Percentiles rank a stretch among this genome's conserved stretches.
Conservation (phyloP, 2,113 vertebrate species). For the Cinclus cinclus region DNA sequence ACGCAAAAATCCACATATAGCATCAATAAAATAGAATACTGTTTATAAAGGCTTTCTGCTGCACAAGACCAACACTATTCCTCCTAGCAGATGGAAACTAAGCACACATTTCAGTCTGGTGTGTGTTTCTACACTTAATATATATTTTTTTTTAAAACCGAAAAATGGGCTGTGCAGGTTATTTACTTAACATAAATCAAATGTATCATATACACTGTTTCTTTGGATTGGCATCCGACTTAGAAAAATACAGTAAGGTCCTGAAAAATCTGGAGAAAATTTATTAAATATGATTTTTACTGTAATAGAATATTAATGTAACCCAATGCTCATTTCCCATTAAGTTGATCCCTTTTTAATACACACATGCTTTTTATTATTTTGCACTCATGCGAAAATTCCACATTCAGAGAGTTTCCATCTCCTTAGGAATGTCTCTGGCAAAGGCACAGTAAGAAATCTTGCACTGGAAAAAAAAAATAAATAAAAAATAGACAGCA, state of each 20-base stretch:
- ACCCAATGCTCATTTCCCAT: conserved; percentile 83
- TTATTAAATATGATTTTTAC: conserved; percentile 86
- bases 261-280: conserved; percentile 76
- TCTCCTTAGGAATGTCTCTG: conserved; percentile 81
- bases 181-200: conserved; percentile 84
- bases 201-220: conserved; percentile 72
- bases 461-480: conserved; percentile 51
- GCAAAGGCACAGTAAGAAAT: conserved; percentile 68
- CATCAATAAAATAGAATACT: conserved; percentile 72
- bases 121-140: conserved; percentile 76
- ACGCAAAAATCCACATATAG: conserved; percentile 64
- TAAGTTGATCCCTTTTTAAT: conserved; percentile 80
- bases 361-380: conserved; percentile 89
- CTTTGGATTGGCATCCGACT: conserved; percentile 74
- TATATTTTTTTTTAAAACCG: conserved; percentile 9
- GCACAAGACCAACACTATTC: conserved; percentile 69
- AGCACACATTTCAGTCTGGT: conserved; percentile 60
- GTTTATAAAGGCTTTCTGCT: conserved; percentile 72
- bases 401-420: conserved; percentile 83
- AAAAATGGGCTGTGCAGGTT: conserved; percentile 69
- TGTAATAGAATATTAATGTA: conserved; percentile 87
- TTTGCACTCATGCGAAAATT: conserved; percentile 85
- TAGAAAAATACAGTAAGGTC: conserved; percentile 79
- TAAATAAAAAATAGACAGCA: conserved; percentile 30
- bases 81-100: conserved; percentile 59